Conservation (phyloP, 2,113 vertebrate species). For the Atlantisia rogersi region DNA sequence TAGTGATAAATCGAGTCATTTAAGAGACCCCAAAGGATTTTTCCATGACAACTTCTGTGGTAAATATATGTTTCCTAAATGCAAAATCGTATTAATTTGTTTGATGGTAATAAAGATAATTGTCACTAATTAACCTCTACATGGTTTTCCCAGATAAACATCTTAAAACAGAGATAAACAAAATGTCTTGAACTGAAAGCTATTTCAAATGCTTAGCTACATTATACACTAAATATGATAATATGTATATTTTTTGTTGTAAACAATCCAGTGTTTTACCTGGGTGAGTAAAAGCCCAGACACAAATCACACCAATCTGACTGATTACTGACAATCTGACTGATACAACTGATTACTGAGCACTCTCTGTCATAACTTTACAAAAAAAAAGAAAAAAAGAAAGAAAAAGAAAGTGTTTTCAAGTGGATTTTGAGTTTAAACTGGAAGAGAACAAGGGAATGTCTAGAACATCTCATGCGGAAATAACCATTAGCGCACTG, state of each 20-base stretch:
- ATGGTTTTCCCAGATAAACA: slow-evolving; percentile 3
- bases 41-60: background rate
- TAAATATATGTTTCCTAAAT: slow-evolving; percentile 28
- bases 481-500: background rate
- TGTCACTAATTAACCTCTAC: slow-evolving; percentile 29
- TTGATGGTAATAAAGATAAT: slow-evolving; percentile 21
- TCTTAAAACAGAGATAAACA: slow-evolving; percentile 18
- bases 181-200: background rate
- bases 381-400: too few relatives aligned
- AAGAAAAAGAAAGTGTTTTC: background rate
- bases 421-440: background rate
- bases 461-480: background rate
- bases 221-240: background rate
- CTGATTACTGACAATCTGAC: too few relatives aligned
- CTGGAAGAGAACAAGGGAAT: background rate
- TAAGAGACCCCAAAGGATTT: background rate
- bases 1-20: background rate
- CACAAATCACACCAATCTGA: background rate
- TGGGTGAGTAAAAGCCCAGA: background rate
- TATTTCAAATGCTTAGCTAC: background rate
- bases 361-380: background rate
- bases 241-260: background rate
- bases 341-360: background rate
- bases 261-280: background rate
- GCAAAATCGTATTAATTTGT: slow-evolving; percentile 33